A percentile compares a stretch with the other conserved stretches of the same genome.
phyloP scores from a whole-genome alignment of 2,113 vertebrate genomes.

The Axis porcinus region DNA sequence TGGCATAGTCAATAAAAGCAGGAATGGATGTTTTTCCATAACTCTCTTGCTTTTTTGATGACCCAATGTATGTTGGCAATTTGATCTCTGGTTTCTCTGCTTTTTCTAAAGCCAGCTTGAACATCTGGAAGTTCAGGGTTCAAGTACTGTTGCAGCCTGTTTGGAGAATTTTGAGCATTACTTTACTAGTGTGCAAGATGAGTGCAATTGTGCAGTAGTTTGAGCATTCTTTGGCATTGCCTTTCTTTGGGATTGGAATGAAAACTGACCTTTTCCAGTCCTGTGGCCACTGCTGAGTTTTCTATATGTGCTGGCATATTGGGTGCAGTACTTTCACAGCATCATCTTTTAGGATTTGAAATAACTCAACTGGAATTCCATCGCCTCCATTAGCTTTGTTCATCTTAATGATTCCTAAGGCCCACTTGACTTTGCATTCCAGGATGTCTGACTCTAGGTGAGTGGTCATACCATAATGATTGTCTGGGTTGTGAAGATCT shows the following conservation, averaged over 20 bases:
- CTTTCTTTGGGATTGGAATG: not conserved
- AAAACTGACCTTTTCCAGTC: not conserved
- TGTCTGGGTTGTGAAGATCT: not conserved
- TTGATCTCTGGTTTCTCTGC: not conserved
- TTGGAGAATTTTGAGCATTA: not conserved
- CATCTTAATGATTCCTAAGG: fast-evolving
- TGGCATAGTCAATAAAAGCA: not conserved
- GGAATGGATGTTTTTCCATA: not conserved
- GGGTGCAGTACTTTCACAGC: not conserved
- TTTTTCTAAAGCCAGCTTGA: not conserved
- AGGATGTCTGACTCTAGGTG: not conserved
- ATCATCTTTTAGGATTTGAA: not conserved
- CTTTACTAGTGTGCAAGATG: not conserved
- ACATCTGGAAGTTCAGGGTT: not conserved
- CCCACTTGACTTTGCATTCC: not conserved
- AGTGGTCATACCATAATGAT: not conserved
- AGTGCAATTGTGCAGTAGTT: not conserved
- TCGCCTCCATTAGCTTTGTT: not conserved
- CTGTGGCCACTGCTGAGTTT: not conserved
- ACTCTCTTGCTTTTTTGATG: not conserved
- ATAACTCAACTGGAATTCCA: not conserved
- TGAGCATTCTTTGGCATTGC: not conserved
- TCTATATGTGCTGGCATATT: not conserved
- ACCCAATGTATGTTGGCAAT: fast-evolving
- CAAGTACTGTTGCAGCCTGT: not conserved